Evolutionary conservation across 2,797 vertebrate species (phyloP).

Genomic region (Kryptopterus vitreolus): DNA sequence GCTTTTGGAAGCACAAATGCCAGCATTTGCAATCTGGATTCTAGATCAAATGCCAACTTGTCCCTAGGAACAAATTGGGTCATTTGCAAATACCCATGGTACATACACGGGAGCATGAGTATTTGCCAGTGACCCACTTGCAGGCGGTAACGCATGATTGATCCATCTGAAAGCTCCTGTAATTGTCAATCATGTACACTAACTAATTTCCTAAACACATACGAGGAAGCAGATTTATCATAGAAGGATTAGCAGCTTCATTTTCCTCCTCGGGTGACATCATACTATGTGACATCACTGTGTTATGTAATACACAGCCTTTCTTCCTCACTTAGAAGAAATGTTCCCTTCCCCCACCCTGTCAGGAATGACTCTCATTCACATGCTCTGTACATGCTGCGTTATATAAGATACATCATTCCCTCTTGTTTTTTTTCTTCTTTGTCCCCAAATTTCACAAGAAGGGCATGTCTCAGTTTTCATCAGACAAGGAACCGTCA

Average conservation of each 20-base stretch:
- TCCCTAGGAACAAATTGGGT: not conserved
- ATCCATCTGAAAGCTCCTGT: conserved; percentile 5
- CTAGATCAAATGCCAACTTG: conserved; percentile 17
- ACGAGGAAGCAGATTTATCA: not conserved
- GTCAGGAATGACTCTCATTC: conserved; percentile 30
- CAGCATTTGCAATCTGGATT: conserved; percentile 29
- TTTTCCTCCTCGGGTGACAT: conserved; percentile 42
- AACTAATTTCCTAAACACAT: not conserved
- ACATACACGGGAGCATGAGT: not conserved
- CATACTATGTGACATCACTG: conserved; percentile 42
- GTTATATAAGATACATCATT: conserved; percentile 25
- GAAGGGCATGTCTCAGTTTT: not conserved
- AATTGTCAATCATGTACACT: not conserved
- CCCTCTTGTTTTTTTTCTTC: not conserved
- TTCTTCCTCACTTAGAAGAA: conserved; percentile 28
- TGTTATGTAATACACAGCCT: conserved; percentile 52
- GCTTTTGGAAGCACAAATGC: not conserved
- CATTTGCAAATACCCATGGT: conserved; percentile 4
- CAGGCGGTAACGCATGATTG: conserved; percentile 18
- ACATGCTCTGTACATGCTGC: conserved; percentile 43
- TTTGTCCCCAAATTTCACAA: not conserved
- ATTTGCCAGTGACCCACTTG: conserved; percentile 50
- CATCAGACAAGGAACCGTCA: not conserved
- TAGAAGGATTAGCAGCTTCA: conserved; percentile 1
- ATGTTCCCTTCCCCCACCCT: conserved; percentile 19